Evolutionary conservation across 2,113 vertebrate genomes (phyloP), one percentile per base, ranked within the genome.

Genomic region (Prionailurus viverrinus): DNA sequence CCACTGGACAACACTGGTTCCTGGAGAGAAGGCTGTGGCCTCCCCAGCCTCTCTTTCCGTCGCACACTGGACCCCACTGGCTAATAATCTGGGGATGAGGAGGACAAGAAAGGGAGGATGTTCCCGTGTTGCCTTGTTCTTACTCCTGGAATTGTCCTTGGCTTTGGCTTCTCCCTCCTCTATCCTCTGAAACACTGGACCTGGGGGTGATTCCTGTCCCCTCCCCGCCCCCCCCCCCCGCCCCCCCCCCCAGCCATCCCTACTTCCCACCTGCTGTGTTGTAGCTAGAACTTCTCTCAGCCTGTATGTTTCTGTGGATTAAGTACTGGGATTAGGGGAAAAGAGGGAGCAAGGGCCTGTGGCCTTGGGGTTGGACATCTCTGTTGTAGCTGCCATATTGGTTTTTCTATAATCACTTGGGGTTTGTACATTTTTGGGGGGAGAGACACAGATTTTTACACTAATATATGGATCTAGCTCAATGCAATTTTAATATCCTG

Each of bases 371-470:
- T 81, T 79, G 97, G 97, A 87, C 88, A 94, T 97, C 95, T 97
- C 91, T 97, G 23, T 96, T 1, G 68, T 97, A 98, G 98, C 91
- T 97, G 79, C 96, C 97, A 96, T 85, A 41, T 93, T 96, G 97
- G 73, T 92, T 98, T 98, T 98, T 98, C 96, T 98, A 95, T 97
- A 98, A 97, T 98, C 97, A 98, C 94, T 91, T 93, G 97, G 97
- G 98, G 91, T 98, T 98, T 98, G 98, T 98, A 98, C 97, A 98
- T 97, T 98, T 97, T 89, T 71, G 51, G 80, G 92, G 93, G 92
- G 94, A 97, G 89, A 98, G 95, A 98, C 88, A 97, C 98, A 98
- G 98, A 98, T 98, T 98, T 98, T 98, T 98, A 98, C 97, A 98
- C 97, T 98, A 98, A 98, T 98, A 98, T 98, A 98, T 98, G 97